phyloP scores from a whole-genome alignment of 2,888 invertebrate genomes.

The Lasius fuliginosus region DNA sequence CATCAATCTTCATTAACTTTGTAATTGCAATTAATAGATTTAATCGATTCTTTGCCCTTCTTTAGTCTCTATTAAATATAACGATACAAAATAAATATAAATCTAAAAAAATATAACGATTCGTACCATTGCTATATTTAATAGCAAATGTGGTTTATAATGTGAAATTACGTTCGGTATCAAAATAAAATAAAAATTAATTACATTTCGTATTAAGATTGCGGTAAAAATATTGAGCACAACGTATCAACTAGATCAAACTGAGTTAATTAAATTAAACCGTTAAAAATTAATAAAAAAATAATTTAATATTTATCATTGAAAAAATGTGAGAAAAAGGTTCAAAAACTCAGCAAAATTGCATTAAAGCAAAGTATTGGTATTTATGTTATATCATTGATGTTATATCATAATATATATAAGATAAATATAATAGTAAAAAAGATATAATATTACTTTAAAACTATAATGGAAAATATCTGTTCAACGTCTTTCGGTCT shows the following conservation, averaged over 20 bases:
- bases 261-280: neutral
- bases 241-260: neutral
- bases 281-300: neutral
- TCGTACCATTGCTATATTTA: neutral
- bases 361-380: neutral
- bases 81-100: neutral
- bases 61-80: neutral
- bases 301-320: neutral
- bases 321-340: neutral
- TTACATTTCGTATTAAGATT: neutral
- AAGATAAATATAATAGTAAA: neutral
- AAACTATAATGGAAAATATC: conserved; percentile 9
- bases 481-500: neutral
- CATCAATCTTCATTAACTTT: conserved; percentile 12
- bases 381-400: neutral
- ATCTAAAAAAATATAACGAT: neutral
- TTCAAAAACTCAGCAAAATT: neutral
- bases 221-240: neutral
- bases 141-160: neutral
- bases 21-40: neutral
- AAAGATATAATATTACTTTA: conserved; percentile 3
- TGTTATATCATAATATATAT: neutral
- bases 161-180: neutral
- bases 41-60: neutral
- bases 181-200: neutral